Evolutionary conservation across 2,888 invertebrate genomes (phyloP).

Genomic region (Psylliodes chrysocephalus): DNA sequence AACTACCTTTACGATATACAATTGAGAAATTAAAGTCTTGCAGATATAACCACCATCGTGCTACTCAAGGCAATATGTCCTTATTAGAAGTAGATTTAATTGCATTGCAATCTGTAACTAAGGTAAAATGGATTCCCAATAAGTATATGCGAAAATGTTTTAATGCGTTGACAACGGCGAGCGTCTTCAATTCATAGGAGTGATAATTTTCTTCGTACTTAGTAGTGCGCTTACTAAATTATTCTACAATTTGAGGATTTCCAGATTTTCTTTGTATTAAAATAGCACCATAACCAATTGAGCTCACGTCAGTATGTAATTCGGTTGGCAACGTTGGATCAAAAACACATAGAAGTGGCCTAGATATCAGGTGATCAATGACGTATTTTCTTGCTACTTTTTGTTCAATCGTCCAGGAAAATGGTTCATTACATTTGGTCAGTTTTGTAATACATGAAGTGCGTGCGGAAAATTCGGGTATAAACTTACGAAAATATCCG

Average conservation of each 20-base stretch:
- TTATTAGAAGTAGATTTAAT: not conserved
- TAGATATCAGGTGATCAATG: constrained; percentile 23
- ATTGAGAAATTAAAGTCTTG: not conserved
- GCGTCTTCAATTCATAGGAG: constrained; percentile 52
- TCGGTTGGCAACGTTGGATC: constrained; percentile 36
- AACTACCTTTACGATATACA: not conserved
- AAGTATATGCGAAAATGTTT: constrained; percentile 50
- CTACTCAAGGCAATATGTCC: not conserved
- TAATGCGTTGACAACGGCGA: constrained; percentile 53
- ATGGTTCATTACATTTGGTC: not conserved
- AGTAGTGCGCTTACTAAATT: constrained; percentile 44
- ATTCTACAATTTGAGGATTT: constrained; percentile 38
- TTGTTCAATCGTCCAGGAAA: not conserved
- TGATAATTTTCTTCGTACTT: constrained; percentile 45
- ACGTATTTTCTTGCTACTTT: not conserved
- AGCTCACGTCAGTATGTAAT: constrained; percentile 43
- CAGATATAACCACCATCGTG: not conserved
- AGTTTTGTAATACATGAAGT: not conserved
- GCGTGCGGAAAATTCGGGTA: not conserved
- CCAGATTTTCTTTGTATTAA: constrained; percentile 39
- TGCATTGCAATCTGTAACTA: not conserved
- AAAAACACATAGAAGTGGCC: constrained; percentile 39
- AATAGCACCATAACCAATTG: constrained; percentile 40
- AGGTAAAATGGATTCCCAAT: constrained; percentile 25
- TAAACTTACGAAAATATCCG: not conserved